A percentile compares a stretch with the other conserved stretches of the same genome.
phyloP scores from a whole-genome alignment of 2,888 invertebrate species.

The Acanthosepion pharaonis region DNA sequence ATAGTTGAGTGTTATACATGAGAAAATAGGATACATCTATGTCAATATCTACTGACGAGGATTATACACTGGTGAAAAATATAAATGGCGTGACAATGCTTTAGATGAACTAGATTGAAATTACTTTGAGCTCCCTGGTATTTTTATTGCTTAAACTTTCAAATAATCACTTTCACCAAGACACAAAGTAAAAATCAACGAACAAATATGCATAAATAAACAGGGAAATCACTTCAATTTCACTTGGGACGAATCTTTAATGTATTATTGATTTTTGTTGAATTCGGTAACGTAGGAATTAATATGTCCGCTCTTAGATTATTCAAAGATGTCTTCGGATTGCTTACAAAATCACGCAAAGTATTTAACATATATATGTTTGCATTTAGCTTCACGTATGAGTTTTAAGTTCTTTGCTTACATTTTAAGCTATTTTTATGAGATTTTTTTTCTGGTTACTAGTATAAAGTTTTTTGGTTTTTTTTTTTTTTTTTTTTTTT shows the following conservation, averaged over 20 bases:
- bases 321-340: constrained; percentile 11
- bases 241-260: constrained; percentile 5
- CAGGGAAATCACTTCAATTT: not conserved
- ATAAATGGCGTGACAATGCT: too few species aligned
- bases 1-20: too few species aligned
- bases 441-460: not conserved
- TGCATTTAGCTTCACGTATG: not conserved
- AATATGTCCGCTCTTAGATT: not conserved
- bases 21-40: too few species aligned
- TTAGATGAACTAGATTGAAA: too few species aligned
- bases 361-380: constrained; percentile 33
- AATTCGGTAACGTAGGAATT: not conserved
- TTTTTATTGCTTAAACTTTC: too few species aligned
- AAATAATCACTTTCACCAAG: not conserved
- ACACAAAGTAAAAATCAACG: not conserved
- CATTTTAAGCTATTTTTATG: not conserved
- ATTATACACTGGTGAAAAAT: too few species aligned
- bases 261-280: not conserved
- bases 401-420: not conserved
- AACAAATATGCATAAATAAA: not conserved
- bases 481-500: not conserved
- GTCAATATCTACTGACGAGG: too few species aligned
- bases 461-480: not conserved
- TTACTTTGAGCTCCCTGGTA: too few species aligned
- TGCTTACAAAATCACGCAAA: constrained; percentile 21